A percentile compares a stretch with the other conserved stretches of the same genome.
Conservation (phyloP, 2,888 invertebrate genomes). For the Phoronis australis region DNA sequence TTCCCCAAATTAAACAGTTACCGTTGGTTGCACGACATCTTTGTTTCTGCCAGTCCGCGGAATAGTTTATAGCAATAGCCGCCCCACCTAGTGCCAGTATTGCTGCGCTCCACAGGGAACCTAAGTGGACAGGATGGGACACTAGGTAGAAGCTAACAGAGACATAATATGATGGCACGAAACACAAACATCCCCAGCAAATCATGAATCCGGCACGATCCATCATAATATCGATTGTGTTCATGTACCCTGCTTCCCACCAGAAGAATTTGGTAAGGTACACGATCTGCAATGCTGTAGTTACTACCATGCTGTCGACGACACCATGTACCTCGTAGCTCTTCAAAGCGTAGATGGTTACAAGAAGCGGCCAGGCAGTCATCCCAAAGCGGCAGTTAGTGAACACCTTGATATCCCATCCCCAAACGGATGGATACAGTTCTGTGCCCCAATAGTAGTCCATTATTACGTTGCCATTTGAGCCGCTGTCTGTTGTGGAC, state of each 20-base stretch:
- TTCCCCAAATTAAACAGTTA: constrained; percentile 52
- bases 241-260: constrained; percentile 61
- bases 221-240: constrained; percentile 59
- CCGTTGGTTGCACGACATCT: constrained; percentile 53
- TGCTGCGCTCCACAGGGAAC: constrained; percentile 27
- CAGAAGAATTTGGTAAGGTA: constrained; percentile 60
- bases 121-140: constrained; percentile 40
- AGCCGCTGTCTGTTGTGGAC: constrained; percentile 45
- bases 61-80: constrained; percentile 55
- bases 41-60: constrained; percentile 57
- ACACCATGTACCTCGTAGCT: constrained; percentile 51
- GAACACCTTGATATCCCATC: constrained; percentile 52
- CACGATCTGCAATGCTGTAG: constrained; percentile 54
- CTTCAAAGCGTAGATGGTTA: constrained; percentile 49
- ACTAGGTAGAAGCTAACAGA: constrained; percentile 56
- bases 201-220: constrained; percentile 57
- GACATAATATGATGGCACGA: constrained; percentile 51
- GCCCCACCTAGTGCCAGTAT: constrained; percentile 48
- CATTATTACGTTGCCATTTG: constrained; percentile 54
- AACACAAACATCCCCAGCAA: constrained; percentile 59
- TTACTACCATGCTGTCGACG: constrained; percentile 50
- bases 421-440: constrained; percentile 57
- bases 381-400: constrained; percentile 56
- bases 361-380: constrained; percentile 55
- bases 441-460: constrained; percentile 62